Percentiles rank a stretch among this genome's conserved stretches.
These are phyloP conservation scores for Leontopithecus rosalia DNA, from an alignment of 2,797 vertebrate species.

Conservation along the genomic window DNA sequence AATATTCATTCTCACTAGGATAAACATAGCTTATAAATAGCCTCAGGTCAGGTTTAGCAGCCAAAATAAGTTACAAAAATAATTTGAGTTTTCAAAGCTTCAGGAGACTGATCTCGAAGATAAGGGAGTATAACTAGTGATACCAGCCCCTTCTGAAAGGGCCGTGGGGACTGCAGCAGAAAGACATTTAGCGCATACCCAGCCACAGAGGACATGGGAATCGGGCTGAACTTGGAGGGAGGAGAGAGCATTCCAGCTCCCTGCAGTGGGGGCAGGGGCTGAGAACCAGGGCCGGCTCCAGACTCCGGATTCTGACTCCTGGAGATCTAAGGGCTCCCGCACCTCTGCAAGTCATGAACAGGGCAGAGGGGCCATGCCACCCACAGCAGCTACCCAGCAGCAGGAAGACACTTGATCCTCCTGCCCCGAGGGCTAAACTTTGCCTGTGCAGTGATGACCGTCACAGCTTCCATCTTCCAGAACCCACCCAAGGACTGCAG, in stretches of 20 bases:
- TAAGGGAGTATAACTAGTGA: neutral
- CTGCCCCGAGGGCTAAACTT: neutral
- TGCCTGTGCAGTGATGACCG: fast-evolving
- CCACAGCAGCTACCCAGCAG: fast-evolving
- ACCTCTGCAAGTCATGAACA: neutral
- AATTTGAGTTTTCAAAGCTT: neutral
- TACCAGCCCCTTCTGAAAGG: neutral
- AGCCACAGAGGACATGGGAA: neutral
- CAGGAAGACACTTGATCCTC: neutral
- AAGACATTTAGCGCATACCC: neutral
- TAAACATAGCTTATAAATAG: neutral
- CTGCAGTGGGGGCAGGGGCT: neutral
- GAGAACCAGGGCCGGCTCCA: neutral
- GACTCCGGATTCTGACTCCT: neutral
- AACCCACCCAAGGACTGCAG: neutral
- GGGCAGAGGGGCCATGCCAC: neutral
- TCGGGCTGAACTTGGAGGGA: fast-evolving
- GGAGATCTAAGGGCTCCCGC: neutral
- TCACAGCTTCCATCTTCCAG: neutral
- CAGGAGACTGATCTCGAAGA: neutral
- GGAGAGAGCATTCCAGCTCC: no score
- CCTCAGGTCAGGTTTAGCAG: neutral
- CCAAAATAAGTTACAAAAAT: neutral
- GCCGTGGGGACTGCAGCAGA: no score
- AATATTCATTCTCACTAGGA: neutral